Conservation (phyloP, 2,797 vertebrate genomes). For the Sebastes oblongus region DNA sequence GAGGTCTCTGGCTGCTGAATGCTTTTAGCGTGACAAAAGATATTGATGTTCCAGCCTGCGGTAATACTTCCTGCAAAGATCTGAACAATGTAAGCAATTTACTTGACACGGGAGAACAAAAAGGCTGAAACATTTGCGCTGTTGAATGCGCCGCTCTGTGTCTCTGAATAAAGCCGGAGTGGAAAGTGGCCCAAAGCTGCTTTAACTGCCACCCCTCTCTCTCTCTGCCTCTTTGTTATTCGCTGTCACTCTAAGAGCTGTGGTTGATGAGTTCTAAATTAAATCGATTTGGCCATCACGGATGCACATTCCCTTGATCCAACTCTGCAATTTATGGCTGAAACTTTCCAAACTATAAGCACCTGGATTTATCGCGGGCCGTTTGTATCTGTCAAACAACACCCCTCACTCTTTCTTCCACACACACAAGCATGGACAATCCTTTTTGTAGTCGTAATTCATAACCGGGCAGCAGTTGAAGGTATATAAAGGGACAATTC, state of each 20-base stretch:
- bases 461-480: conserved; percentile 31
- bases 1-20: background rate
- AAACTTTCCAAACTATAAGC: conserved; percentile 52
- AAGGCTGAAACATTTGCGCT: conserved; percentile 9
- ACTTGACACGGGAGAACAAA: conserved; percentile 5
- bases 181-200: conserved; percentile 21
- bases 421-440: conserved; percentile 3
- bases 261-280: conserved; percentile 69
- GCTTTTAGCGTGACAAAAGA: background rate
- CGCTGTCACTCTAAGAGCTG: conserved; percentile 33
- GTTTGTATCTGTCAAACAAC: conserved; percentile 52
- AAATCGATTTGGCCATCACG: conserved; percentile 70
- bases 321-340: conserved; percentile 46
- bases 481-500: conserved; percentile 51
- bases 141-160: background rate
- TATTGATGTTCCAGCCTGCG: background rate
- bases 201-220: background rate
- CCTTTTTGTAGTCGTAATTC: conserved; percentile 37
- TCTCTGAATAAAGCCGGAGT: background rate
- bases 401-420: background rate
- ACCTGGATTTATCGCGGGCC: conserved; percentile 48
- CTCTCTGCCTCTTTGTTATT: conserved; percentile 43
- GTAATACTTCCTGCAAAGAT: background rate
- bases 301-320: conserved; percentile 55
- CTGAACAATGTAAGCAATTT: conserved; percentile 20